These are phyloP conservation scores for Pachycephus smyrnensis DNA, from an alignment of 2,888 invertebrate species.

Conservation along the genomic window DNA sequence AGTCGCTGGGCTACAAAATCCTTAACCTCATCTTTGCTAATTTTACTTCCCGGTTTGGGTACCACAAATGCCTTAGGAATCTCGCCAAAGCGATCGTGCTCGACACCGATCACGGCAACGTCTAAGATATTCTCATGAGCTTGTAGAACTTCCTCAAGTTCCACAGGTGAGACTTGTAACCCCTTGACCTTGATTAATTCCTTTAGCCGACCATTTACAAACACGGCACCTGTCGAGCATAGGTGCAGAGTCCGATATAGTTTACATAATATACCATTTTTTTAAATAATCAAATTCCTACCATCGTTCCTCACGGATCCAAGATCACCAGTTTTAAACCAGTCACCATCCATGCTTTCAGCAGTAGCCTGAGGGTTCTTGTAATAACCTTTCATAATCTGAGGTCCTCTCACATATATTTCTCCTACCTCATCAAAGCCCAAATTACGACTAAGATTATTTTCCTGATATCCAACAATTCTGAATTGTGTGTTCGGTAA, in stretches of 20 bases:
- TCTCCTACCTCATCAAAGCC: constrained; percentile 73
- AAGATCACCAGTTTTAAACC: constrained; percentile 82
- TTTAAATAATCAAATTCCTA: constrained; percentile 23
- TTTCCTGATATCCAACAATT: constrained; percentile 46
- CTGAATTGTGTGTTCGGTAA: constrained; percentile 67
- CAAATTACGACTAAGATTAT: constrained; percentile 36
- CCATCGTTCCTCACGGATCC: constrained; percentile 76
- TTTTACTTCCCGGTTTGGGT: constrained; percentile 65
- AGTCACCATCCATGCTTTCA: constrained; percentile 77
- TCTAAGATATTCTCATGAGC: constrained; percentile 79
- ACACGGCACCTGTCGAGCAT: constrained; percentile 65
- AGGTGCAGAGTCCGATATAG: not conserved
- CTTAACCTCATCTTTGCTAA: constrained; percentile 71
- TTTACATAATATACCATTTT: not conserved
- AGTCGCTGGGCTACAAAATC: constrained; percentile 74
- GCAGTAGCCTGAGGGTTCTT: constrained; percentile 80
- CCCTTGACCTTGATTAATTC: constrained; percentile 86
- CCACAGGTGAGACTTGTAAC: constrained; percentile 86
- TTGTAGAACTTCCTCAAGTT: constrained; percentile 79
- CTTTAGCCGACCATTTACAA: constrained; percentile 82
- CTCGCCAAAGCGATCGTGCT: constrained; percentile 77
- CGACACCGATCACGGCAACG: constrained; percentile 83
- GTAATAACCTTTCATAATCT: constrained; percentile 85
- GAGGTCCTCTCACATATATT: constrained; percentile 80
- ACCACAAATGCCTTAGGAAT: constrained; percentile 80